Evolutionary conservation across 1,140 invertebrate genomes (phyloP).

Genomic region (Diabrotica virgifera): DNA sequence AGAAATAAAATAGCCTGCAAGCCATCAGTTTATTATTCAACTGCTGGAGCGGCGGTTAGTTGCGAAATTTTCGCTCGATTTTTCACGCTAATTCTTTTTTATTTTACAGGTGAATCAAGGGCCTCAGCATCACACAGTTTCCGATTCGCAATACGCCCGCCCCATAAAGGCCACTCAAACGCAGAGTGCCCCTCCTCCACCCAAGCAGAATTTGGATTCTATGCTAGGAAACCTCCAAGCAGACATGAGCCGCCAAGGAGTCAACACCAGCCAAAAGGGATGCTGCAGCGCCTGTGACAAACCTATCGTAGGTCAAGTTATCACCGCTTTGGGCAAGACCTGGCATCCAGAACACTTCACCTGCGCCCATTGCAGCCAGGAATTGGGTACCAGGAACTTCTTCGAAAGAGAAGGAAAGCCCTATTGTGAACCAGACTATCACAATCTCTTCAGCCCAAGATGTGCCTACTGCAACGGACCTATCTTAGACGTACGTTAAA

Average conservation of each 20-base stretch:
- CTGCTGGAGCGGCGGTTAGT: conserved; percentile 12
- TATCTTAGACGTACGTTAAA: conserved; percentile 85
- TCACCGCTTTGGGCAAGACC: conserved; percentile 96
- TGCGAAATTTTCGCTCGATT: neutral
- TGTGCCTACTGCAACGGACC: conserved; percentile 98
- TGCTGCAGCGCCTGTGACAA: conserved; percentile 98
- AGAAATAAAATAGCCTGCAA: conserved; percentile 13
- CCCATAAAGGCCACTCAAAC: conserved; percentile 58
- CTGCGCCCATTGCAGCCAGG: conserved; percentile 94
- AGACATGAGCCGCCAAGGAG: conserved; percentile 95
- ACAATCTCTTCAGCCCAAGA: conserved; percentile 95
- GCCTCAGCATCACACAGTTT: conserved; percentile 38
- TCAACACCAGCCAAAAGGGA: conserved; percentile 96
- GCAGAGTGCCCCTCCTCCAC: conserved; percentile 44
- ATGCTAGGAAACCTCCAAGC: conserved; percentile 91
- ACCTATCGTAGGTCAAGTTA: conserved; percentile 92
- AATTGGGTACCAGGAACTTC: conserved; percentile 96
- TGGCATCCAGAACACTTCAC: conserved; percentile 99
- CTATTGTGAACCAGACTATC: conserved; percentile 98
- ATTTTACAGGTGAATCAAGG: conserved; percentile 35
- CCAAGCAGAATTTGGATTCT: conserved; percentile 69
- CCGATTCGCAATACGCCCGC: conserved; percentile 71
- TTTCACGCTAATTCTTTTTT: neutral
- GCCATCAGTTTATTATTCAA: conserved; percentile 19
- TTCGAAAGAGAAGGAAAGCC: conserved; percentile 95